phyloP scores from a whole-genome alignment of 2,113 vertebrate genomes.

The Prunella fulvescens region DNA sequence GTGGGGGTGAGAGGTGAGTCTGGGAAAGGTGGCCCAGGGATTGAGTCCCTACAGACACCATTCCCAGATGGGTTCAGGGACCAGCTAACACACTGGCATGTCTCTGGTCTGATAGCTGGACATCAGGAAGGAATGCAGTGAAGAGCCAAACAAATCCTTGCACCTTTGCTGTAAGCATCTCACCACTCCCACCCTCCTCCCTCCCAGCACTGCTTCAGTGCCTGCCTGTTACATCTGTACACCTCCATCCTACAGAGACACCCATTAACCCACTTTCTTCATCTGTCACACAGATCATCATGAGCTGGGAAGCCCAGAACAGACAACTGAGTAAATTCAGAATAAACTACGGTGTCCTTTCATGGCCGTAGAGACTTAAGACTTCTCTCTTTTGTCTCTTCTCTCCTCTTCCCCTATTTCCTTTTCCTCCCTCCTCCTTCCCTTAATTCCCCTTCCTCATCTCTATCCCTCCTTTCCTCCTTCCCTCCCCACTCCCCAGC shows the following conservation, averaged over 20 bases:
- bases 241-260: background rate
- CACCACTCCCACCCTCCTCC: background rate
- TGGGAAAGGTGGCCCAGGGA: background rate
- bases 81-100: background rate
- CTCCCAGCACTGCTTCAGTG: background rate
- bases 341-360: background rate
- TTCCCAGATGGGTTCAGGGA: background rate
- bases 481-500: background rate
- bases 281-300: background rate
- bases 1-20: background rate
- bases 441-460: background rate
- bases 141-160: background rate
- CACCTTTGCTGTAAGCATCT: background rate
- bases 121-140: background rate
- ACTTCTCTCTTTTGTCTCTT: too few relatives aligned
- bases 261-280: background rate
- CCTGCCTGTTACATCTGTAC: background rate
- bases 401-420: background rate
- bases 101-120: background rate
- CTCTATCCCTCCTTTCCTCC: background rate
- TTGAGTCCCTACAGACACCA: background rate
- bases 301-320: background rate
- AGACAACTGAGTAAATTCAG: background rate
- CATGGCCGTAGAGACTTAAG: background rate
- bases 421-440: background rate